Evolutionary conservation across 1,140 invertebrate species (phyloP).

Genomic region (Lethrus apterus): DNA sequence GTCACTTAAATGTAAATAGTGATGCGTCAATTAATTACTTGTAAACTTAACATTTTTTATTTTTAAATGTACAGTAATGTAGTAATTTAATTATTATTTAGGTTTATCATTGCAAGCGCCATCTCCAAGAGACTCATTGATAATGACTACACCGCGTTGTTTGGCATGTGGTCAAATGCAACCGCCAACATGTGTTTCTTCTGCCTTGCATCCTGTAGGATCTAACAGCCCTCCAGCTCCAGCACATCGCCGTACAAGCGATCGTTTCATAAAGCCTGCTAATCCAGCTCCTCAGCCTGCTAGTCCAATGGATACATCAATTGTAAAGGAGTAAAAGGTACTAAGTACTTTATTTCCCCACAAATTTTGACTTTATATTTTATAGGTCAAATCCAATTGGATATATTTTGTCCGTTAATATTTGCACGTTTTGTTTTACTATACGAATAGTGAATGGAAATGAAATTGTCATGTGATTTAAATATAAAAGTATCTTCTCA

Average conservation of each 20-base stretch:
- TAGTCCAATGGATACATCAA: slow-evolving; percentile 60
- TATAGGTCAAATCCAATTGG: background rate
- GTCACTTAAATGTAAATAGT: too few relatives aligned
- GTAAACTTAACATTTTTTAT: too few relatives aligned
- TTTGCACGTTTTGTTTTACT: slow-evolving; percentile 3
- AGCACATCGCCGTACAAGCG: slow-evolving; percentile 57
- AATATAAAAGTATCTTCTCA: too few relatives aligned
- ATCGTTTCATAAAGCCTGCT: slow-evolving; percentile 71
- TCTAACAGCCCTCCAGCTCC: slow-evolving; percentile 34
- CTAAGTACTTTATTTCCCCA: slow-evolving; percentile 5
- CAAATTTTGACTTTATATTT: background rate
- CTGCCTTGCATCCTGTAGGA: slow-evolving; percentile 21
- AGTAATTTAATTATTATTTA: slow-evolving; percentile 21
- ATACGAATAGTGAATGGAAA: background rate
- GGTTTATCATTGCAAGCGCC: slow-evolving; percentile 38
- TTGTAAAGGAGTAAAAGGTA: slow-evolving; percentile 35
- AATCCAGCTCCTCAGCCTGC: slow-evolving; percentile 56
- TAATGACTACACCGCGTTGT: slow-evolving; percentile 61
- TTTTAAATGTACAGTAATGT: slow-evolving; percentile 6
- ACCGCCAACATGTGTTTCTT: slow-evolving; percentile 44
- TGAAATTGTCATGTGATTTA: slow-evolving; percentile 6
- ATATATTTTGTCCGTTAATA: background rate
- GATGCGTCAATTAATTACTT: too few relatives aligned
- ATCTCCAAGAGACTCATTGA: slow-evolving; percentile 45
- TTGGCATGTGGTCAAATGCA: slow-evolving; percentile 64